phyloP scores from a whole-genome alignment of 2,888 invertebrate species.

The Ernsta delagoae region DNA sequence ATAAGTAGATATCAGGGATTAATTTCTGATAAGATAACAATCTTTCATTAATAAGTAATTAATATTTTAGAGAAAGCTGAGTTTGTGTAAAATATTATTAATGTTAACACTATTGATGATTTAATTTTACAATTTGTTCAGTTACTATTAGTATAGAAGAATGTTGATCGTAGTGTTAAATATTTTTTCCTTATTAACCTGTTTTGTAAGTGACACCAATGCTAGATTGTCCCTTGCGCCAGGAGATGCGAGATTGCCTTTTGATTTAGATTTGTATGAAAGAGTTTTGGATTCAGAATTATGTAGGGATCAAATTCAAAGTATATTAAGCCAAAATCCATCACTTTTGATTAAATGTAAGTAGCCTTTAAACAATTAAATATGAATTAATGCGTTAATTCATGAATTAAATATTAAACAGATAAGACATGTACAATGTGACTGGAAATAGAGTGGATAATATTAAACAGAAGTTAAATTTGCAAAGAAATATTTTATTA shows the following conservation, averaged over 20 bases:
- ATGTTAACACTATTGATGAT: neutral
- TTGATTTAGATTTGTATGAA: conserved; percentile 61
- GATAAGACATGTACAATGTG: no score
- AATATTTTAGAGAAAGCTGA: no score
- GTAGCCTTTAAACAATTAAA: conserved; percentile 37
- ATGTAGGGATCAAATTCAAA: conserved; percentile 61
- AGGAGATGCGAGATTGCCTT: conserved; percentile 49
- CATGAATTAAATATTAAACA: no score
- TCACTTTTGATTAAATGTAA: conserved; percentile 58
- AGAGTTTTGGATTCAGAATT: conserved; percentile 59
- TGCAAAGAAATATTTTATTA: no score
- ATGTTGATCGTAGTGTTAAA: neutral
- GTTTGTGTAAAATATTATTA: no score
- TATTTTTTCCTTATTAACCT: neutral
- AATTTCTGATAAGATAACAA: no score
- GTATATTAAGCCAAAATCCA: conserved; percentile 51
- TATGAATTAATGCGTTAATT: no score
- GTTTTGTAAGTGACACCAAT: neutral
- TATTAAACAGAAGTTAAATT: no score
- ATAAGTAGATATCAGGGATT: no score
- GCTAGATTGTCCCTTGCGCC: conserved; percentile 38
- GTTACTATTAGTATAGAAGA: no score
- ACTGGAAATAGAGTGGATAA: no score
- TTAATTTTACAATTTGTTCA: neutral
- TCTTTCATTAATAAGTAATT: no score